A percentile compares a stretch with the other conserved stretches of the same genome.
phyloP scores from a whole-genome alignment of 2,797 vertebrate genomes.

The Rhinella marina region DNA sequence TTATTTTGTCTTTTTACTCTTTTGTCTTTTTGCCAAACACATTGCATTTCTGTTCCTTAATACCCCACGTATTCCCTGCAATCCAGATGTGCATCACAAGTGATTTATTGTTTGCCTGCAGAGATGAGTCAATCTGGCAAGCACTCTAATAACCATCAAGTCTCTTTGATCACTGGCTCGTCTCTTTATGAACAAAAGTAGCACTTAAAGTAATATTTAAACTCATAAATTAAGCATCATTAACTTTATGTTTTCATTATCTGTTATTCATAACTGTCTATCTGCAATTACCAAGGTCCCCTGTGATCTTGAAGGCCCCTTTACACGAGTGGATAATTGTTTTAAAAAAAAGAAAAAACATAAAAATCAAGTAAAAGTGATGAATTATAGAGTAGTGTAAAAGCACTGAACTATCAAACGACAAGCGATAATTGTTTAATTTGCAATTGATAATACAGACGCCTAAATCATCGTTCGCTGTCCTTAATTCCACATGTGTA shows the following conservation, averaged over 20 bases:
- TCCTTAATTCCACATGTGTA: too few relatives aligned
- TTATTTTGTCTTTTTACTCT: neutral
- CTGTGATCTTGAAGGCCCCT: too few relatives aligned
- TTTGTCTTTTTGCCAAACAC: neutral
- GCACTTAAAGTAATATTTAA: neutral
- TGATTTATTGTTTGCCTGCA: slow-evolving; percentile 13
- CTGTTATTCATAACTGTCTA: neutral
- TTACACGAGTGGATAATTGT: too few relatives aligned
- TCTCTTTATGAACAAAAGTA: slow-evolving; percentile 28
- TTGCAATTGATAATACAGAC: too few relatives aligned
- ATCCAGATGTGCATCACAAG: slow-evolving; percentile 22
- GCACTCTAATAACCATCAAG: neutral
- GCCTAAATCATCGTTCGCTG: too few relatives aligned
- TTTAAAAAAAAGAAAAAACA: too few relatives aligned
- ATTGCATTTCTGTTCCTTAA: neutral
- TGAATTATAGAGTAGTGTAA: too few relatives aligned
- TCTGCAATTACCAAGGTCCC: neutral
- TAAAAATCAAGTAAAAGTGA: too few relatives aligned
- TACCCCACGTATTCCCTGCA: neutral
- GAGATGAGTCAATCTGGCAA: slow-evolving; percentile 15
- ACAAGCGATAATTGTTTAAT: too few relatives aligned
- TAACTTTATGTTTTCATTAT: neutral
- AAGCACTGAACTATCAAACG: too few relatives aligned
- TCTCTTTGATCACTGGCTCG: slow-evolving; percentile 24
- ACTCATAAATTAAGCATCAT: neutral